Base-by-base conservation (phyloP, 2,888 invertebrate genomes). In the Parnassius mnemosyne region DNA sequence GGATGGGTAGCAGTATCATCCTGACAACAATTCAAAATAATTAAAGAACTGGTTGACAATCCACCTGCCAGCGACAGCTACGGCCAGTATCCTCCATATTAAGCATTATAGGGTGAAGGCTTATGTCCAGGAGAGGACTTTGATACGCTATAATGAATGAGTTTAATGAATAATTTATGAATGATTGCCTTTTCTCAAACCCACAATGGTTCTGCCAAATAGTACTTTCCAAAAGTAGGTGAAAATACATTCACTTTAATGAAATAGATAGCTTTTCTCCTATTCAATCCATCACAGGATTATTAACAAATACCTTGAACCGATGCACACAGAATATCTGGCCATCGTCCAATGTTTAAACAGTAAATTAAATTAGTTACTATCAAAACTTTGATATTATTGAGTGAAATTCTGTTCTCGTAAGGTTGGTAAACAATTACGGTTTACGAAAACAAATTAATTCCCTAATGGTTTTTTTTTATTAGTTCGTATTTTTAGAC, bases 281-380 rank as follows among this genome's bases (percentile, higher is more conserved):
- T 12, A 43, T 57, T 16, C 62, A 44, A 62, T 62, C 50, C 53
- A 58, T 62, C 62, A 54, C 12, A 47, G 58, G 57, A 57, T 62
- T 62, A 53, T 25, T 49, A 34, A 43, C 49, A 53, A 34, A 54
- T 57, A 58, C 56, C 53, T 46, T 12, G 46, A 49, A 7, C 3
- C 25, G 16, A 11, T 53, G 55, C 46, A 25, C 25, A 49, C 13
- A 20, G 49, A 10, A 49, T 11, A 16, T 56, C 54, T 62, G 62
- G 57, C 57, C 50, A 47, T 34, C 25, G 42, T 62, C 62, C 62
- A 62, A 62, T 57, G 42, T 51, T 49, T 52, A 53, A 53, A 44
- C 47, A 51, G 49, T 53, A 53, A 62, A 62, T 62, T 62, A 57
- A 62, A 62, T 53, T 57, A 42, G 16, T 47, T 41, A 49, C 49